Conservation (phyloP, 2,888 invertebrate genomes). For the Protodeltote pygarga region DNA sequence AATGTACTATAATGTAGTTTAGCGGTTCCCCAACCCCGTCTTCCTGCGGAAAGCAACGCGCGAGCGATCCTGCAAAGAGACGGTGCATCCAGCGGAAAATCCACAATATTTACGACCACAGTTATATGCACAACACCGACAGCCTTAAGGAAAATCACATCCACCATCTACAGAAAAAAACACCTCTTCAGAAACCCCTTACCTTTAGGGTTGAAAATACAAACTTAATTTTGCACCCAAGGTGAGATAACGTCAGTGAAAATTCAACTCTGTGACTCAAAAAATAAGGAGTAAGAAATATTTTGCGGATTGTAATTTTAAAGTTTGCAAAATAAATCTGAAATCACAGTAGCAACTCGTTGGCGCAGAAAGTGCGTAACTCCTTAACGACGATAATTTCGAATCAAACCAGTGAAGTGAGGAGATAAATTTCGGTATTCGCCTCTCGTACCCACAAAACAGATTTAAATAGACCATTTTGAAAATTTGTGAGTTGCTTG, state of each 20-base stretch:
- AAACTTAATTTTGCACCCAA: constrained; percentile 29
- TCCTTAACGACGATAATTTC: constrained; percentile 77
- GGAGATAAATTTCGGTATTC: constrained; percentile 69
- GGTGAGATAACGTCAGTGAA: constrained; percentile 11
- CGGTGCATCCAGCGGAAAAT: constrained; percentile 47
- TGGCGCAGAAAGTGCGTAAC: constrained; percentile 74
- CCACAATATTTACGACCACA: constrained; percentile 59
- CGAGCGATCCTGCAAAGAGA: constrained; percentile 36
- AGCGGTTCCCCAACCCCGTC: constrained; percentile 30
- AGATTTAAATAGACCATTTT: constrained; percentile 73
- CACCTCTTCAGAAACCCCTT: constrained; percentile 64
- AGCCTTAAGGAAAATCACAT: constrained; percentile 65
- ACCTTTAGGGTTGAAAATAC: constrained; percentile 61
- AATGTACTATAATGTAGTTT: constrained; percentile 29
- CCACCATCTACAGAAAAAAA: constrained; percentile 50
- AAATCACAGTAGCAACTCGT: constrained; percentile 70
- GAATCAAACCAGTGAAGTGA: constrained; percentile 71
- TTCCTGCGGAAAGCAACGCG: constrained; percentile 36
- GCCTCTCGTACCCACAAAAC: constrained; percentile 61
- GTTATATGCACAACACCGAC: constrained; percentile 63
- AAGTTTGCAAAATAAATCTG: constrained; percentile 68
- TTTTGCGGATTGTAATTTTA: constrained; percentile 28
- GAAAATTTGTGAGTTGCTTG: constrained; percentile 50
- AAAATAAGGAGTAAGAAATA: neutral
- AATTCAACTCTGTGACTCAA: constrained; percentile 17